Conservation (phyloP, 2,888 invertebrate genomes). For the Drosophila pseudotalamancana region DNA sequence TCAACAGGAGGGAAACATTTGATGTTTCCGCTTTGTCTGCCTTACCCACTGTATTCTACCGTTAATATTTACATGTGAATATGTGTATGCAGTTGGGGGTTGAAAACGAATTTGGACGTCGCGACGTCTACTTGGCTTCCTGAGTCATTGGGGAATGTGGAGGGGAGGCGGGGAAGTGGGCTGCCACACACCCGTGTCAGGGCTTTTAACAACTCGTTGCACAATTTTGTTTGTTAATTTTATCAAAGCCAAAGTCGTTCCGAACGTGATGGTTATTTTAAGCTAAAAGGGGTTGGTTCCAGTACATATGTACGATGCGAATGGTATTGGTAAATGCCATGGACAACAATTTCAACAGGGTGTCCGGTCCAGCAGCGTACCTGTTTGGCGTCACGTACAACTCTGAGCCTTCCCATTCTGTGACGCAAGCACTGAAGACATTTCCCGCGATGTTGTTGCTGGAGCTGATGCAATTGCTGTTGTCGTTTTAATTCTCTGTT, state of each 20-base stretch:
- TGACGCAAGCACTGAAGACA: conserved; percentile 32
- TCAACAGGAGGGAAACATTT: conserved; percentile 3
- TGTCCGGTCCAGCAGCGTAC: conserved; percentile 11
- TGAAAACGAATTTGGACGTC: conserved; percentile 30
- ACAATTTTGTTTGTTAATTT: conserved; percentile 53
- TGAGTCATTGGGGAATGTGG: conserved; percentile 16
- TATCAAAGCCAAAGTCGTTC: conserved; percentile 53
- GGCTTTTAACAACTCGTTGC: conserved; percentile 44
- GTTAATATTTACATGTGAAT: conserved; percentile 14
- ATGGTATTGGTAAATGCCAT: conserved; percentile 18
- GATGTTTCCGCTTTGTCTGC: conserved; percentile 30
- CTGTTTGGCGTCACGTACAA: conserved; percentile 24
- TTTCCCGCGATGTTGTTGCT: conserved; percentile 15
- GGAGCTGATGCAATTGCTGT: conserved; percentile 10
- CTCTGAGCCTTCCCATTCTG: neutral
- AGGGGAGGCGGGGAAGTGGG: conserved; percentile 34
- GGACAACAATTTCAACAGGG: conserved; percentile 2
- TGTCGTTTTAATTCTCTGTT: conserved; percentile 3
- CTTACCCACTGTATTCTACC: conserved; percentile 19
- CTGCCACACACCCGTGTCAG: conserved; percentile 34
- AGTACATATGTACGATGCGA: neutral
- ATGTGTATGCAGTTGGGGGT: conserved; percentile 26
- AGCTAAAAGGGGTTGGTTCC: conserved; percentile 32
- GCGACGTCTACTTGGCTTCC: conserved; percentile 50
- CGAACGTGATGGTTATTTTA: conserved; percentile 30